A percentile compares a stretch with the other conserved stretches of the same genome.
phyloP scores from a whole-genome alignment of 2,888 invertebrate genomes.

The Baronia brevicornis region DNA sequence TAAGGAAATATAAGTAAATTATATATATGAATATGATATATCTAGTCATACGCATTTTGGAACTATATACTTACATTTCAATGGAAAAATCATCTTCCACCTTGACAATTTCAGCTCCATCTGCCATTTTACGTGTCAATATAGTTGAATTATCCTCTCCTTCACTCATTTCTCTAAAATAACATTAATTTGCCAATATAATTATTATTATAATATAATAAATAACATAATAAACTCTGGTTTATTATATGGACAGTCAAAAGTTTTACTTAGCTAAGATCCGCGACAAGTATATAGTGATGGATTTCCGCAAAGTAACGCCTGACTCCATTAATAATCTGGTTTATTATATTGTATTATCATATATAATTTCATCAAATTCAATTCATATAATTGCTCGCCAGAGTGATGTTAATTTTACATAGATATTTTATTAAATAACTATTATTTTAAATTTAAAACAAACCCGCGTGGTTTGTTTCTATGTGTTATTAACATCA shows the following conservation, averaged over 20 bases:
- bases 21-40: background rate
- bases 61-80: conserved; percentile 22
- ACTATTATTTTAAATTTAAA: no score
- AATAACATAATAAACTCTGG: no score
- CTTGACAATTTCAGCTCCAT: conserved; percentile 36
- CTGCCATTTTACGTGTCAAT: conserved; percentile 38
- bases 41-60: background rate
- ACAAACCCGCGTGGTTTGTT: no score
- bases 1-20: background rate
- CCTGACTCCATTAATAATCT: no score
- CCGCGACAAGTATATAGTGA: no score
- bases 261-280: background rate
- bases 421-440: no score
- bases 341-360: conserved; percentile 1
- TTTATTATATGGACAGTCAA: background rate
- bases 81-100: conserved; percentile 30
- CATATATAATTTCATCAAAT: conserved; percentile 7
- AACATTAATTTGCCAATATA: conserved; percentile 1
- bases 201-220: conserved; percentile 12
- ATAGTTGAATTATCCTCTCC: conserved; percentile 33
- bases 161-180: conserved; percentile 48
- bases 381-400: no score
- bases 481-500: background rate
- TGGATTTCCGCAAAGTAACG: no score
- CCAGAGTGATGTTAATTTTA: no score